A percentile compares a stretch with the other conserved stretches of the same genome.
Evolutionary conservation across 2,797 vertebrate genomes (phyloP).

Genomic region (Phoebastria nigripes): DNA sequence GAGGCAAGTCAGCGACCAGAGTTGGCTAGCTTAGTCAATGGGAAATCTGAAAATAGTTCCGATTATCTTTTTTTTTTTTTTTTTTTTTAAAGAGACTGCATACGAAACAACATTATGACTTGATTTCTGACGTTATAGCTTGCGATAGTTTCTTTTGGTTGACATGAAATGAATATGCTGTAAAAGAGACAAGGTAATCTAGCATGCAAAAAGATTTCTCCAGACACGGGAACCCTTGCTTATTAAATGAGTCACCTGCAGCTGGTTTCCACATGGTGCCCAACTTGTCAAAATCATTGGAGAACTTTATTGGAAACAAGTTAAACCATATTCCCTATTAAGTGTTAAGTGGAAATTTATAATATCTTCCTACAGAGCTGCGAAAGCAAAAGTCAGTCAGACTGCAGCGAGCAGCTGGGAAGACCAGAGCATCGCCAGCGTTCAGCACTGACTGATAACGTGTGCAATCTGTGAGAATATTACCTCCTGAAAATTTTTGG

Average conservation of each 20-base stretch:
- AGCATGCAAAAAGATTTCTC: background rate
- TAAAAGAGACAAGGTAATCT: background rate
- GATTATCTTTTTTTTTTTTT: background rate
- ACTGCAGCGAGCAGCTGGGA: background rate
- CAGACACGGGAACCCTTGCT: background rate
- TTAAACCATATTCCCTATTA: background rate
- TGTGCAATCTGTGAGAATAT: background rate
- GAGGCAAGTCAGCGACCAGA: background rate
- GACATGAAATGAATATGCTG: background rate
- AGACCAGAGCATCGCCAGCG: background rate
- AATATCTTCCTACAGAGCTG: background rate
- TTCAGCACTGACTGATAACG: background rate
- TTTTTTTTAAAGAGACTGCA: background rate
- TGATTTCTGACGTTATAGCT: too few species aligned
- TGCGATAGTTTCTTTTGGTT: background rate
- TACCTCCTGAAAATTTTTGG: background rate
- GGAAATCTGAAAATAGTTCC: slow-evolving; percentile 28
- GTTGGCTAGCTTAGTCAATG: background rate
- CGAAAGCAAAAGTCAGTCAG: background rate
- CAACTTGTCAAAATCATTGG: background rate
- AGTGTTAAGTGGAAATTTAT: background rate
- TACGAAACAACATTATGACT: background rate
- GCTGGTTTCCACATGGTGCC: background rate
- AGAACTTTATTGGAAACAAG: background rate
- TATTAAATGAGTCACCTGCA: background rate